Evolutionary conservation across 2,888 invertebrate genomes (phyloP), one percentile per base, ranked within the genome.

Genomic region (Cyclophora albipunctata): DNA sequence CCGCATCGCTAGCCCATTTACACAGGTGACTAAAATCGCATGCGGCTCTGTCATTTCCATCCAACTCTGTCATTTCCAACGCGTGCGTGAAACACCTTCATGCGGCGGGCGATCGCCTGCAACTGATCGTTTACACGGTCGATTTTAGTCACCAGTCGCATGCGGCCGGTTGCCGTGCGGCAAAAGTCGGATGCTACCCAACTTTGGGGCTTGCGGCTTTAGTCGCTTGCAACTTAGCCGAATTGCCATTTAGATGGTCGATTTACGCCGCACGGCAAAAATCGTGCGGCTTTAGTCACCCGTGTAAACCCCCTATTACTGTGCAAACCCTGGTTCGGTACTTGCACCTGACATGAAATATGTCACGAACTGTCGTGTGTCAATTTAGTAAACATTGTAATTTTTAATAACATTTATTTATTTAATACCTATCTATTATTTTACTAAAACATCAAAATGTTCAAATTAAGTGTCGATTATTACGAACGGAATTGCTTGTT

Each of bases 401-500:
- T 37, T 48, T 50, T 53, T 50, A 45, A 50, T 47, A 48, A 35
- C 40, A 44, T 52, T 51, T 56, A 44, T 46, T 46, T 51, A 34
- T 40, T 7, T 34, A 20, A 34, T 4, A 37, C 5, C 5, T 37
- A 37, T 5, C 5, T 37, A 49, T 42, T 48, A 40, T 42, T 42
- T 43, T 53, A 37, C 49, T 45, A 45, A 41, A 41, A 34, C 43
- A n/a, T 43, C n/a, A 50, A 49, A 55, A 79, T 79, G 79, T 62
- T 55, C 44, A 65, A 61, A 46, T 67, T 69, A 45, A 77, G 73
- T 53, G 81, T 85, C 34, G 75, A 86, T 58, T 80, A 78, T 58
- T 71, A 81, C 60, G 63, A 75, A 34, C 72, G 87, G 51, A 71
- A 84, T 69, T 80, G 74, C 60, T 87, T 67, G 55, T 58, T 86